A percentile compares a stretch with the other conserved stretches of the same genome.
Conservation (phyloP, 2,797 vertebrate species). For the Nasua narica region DNA sequence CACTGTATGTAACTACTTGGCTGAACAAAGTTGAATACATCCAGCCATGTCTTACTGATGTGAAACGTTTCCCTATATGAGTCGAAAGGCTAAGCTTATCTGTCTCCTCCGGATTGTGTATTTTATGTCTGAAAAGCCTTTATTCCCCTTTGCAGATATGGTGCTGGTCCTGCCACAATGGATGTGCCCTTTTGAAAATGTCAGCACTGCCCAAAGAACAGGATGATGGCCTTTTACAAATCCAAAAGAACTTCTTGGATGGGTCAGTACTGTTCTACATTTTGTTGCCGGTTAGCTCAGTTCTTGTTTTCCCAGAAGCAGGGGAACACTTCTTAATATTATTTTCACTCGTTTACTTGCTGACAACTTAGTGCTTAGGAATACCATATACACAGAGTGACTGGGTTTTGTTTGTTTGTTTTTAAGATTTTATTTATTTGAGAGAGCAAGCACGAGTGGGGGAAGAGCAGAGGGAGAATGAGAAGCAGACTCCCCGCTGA, state of each 20-base stretch:
- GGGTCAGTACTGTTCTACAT: constrained; percentile 83
- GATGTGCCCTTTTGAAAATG: constrained; percentile 90
- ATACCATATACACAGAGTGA: neutral
- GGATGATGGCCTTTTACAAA: constrained; percentile 85
- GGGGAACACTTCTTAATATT: neutral
- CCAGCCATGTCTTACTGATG: neutral
- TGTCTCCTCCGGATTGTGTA: neutral
- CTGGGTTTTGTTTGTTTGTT: neutral
- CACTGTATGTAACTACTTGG: neutral
- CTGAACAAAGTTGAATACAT: neutral
- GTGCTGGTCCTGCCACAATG: constrained; percentile 92
- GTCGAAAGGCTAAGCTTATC: neutral
- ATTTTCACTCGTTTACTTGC: neutral
- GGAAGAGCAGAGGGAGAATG: neutral
- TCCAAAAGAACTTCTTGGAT: constrained; percentile 86
- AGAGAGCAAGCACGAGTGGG: neutral
- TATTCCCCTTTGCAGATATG: constrained; percentile 85
- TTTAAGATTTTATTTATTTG: neutral
- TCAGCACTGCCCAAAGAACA: constrained; percentile 85
- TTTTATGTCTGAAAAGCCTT: constrained; percentile 23
- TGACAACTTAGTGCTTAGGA: neutral
- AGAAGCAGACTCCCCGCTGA: neutral
- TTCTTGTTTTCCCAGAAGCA: neutral
- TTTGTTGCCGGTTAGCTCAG: constrained; percentile 49
- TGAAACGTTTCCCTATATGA: neutral